Percentiles rank a stretch among this genome's conserved stretches.
Conservation (phyloP, 2,113 vertebrate species). For the Crotalus helleri region DNA sequence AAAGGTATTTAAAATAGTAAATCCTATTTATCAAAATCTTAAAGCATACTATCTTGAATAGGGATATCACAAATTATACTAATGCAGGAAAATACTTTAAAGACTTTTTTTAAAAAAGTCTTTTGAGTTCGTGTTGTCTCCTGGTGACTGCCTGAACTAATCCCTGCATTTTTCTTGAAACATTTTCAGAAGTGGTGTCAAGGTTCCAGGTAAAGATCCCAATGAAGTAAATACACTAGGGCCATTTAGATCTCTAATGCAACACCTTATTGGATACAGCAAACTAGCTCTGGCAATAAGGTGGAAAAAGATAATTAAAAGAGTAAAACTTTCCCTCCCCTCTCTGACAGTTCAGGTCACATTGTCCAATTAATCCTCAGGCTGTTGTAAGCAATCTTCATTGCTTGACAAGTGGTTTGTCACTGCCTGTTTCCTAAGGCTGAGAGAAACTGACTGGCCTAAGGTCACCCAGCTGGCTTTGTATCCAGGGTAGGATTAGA, state of each 20-base stretch:
- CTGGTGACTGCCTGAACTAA: neutral
- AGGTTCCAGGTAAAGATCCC: too few relatives aligned
- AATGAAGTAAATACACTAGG: too few relatives aligned
- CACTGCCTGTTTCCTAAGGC: neutral
- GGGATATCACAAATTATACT: neutral
- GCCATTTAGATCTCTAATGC: too few relatives aligned
- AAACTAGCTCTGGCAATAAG: too few relatives aligned
- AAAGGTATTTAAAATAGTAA: neutral
- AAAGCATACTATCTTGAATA: neutral
- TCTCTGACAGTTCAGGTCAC: too few relatives aligned
- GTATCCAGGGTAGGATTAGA: neutral
- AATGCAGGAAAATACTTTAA: neutral
- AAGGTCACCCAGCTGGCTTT: neutral
- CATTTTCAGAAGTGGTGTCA: neutral
- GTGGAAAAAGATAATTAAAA: too few relatives aligned
- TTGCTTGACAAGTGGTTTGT: neutral
- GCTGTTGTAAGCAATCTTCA: too few relatives aligned
- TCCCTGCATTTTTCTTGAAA: neutral
- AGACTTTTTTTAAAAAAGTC: neutral
- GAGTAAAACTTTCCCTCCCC: too few relatives aligned
- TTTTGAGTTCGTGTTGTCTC: neutral
- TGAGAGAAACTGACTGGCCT: neutral
- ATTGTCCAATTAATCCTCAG: too few relatives aligned
- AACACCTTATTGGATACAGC: too few relatives aligned
- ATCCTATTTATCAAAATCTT: neutral